phyloP scores from a whole-genome alignment of 2,113 vertebrate genomes.

The Arvicanthis niloticus region DNA sequence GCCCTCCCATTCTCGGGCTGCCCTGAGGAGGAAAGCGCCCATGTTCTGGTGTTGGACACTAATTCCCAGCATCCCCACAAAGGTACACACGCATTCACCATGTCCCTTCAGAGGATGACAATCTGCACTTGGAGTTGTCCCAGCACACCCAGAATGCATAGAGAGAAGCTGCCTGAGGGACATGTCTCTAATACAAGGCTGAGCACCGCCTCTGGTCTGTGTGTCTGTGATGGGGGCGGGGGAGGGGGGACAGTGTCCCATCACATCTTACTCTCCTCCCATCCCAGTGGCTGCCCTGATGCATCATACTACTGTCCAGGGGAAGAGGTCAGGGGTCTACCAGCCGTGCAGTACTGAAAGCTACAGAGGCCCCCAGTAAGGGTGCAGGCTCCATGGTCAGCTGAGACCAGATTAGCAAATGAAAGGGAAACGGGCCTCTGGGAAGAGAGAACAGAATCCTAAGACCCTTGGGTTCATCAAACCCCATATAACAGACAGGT shows the following conservation, averaged over 20 bases:
- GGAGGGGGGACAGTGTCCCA: neutral
- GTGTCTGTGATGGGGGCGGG: constrained; percentile 49
- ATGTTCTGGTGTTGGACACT: neutral
- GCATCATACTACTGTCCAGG: neutral
- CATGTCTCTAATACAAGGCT: constrained; percentile 67
- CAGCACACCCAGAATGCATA: neutral
- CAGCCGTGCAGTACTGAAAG: neutral
- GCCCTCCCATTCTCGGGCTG: neutral
- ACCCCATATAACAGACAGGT: neutral
- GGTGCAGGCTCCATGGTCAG: neutral
- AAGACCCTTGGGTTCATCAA: neutral
- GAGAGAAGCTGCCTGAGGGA: neutral
- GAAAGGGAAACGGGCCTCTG: neutral
- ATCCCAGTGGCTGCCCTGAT: neutral
- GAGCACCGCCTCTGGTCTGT: constrained; percentile 44
- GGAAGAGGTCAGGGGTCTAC: neutral
- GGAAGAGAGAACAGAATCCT: neutral
- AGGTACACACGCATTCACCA: neutral
- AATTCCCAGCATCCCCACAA: neutral
- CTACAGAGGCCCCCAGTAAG: neutral
- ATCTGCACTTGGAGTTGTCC: neutral
- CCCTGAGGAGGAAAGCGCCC: neutral
- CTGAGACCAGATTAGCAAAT: neutral
- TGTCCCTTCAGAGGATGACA: constrained; percentile 1
- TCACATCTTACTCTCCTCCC: neutral